These are phyloP conservation scores for Actinia tenebrosa DNA, from an alignment of 64 coral and sea anemone genomes.

Conservation along the genomic window DNA sequence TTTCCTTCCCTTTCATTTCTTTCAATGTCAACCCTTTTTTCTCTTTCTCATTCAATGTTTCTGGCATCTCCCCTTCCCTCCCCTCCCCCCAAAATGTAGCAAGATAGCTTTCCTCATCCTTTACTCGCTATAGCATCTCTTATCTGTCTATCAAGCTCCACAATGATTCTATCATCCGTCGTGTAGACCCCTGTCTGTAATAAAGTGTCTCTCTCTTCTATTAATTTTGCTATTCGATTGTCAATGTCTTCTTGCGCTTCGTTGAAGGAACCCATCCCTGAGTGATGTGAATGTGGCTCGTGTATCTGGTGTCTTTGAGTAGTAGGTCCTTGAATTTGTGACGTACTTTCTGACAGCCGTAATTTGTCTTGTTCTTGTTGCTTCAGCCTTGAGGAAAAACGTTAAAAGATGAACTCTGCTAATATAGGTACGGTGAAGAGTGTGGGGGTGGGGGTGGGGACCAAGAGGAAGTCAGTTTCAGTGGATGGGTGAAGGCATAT, in stretches of 20 bases:
- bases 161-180: constrained; percentile 93
- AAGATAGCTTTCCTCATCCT: constrained; percentile 26
- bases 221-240: constrained; percentile 84
- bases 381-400: constrained; percentile 45
- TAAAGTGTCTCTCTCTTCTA: constrained; percentile 95
- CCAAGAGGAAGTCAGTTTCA: too few relatives aligned
- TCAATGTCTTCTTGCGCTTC: constrained; percentile 73
- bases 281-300: not conserved
- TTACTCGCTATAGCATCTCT: constrained; percentile 92
- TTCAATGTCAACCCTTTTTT: too few relatives aligned
- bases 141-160: constrained; percentile 95
- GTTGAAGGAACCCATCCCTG: constrained; percentile 30
- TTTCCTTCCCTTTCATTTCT: too few relatives aligned
- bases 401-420: not conserved
- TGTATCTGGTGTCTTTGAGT: not conserved
- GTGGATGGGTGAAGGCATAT: not conserved
- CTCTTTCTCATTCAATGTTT: too few relatives aligned
- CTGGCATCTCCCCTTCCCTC: too few relatives aligned
- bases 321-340: not conserved
- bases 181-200: constrained; percentile 93
- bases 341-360: not conserved
- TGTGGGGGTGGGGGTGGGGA: too few relatives aligned
- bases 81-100: not conserved
- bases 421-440: too few relatives aligned
- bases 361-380: constrained; percentile 77